These are phyloP conservation scores for Scaptomyza caliginosa DNA, from an alignment of 2,888 invertebrate genomes.

Conservation along the genomic window DNA sequence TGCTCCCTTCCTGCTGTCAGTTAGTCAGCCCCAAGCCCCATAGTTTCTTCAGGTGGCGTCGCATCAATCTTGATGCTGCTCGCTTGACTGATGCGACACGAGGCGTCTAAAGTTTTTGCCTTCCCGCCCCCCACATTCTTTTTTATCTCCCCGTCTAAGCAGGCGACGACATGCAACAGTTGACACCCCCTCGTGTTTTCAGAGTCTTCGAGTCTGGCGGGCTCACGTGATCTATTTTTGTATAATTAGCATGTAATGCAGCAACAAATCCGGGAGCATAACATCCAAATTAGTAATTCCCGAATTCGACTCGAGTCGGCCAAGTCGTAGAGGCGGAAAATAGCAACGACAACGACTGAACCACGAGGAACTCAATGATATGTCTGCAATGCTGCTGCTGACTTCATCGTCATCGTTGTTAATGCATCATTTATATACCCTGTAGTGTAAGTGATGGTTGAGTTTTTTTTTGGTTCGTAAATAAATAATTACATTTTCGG, in stretches of 20 bases:
- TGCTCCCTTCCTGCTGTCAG: constrained; percentile 45
- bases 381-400: constrained; percentile 50
- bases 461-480: too few relatives aligned
- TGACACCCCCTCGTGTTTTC: constrained; percentile 47
- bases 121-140: neutral
- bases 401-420: constrained; percentile 14
- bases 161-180: constrained; percentile 66
- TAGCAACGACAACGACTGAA: constrained; percentile 35
- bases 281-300: constrained; percentile 66
- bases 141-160: constrained; percentile 43
- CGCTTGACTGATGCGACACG: constrained; percentile 60
- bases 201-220: constrained; percentile 11
- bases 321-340: constrained; percentile 25
- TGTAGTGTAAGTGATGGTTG: neutral
- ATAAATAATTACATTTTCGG: too few relatives aligned
- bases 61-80: constrained; percentile 66
- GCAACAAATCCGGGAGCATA: constrained; percentile 67
- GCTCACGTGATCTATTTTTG: constrained; percentile 64
- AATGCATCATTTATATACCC: constrained; percentile 49
- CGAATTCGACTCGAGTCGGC: constrained; percentile 25
- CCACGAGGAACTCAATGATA: constrained; percentile 37
- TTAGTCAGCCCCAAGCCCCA: neutral
- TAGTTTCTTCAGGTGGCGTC: constrained; percentile 65
- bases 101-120: constrained; percentile 52
- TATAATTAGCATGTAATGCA: constrained; percentile 62